Conservation (phyloP, 53 echinoderm and acorn worm genomes). For the Actinopyga echinites region DNA sequence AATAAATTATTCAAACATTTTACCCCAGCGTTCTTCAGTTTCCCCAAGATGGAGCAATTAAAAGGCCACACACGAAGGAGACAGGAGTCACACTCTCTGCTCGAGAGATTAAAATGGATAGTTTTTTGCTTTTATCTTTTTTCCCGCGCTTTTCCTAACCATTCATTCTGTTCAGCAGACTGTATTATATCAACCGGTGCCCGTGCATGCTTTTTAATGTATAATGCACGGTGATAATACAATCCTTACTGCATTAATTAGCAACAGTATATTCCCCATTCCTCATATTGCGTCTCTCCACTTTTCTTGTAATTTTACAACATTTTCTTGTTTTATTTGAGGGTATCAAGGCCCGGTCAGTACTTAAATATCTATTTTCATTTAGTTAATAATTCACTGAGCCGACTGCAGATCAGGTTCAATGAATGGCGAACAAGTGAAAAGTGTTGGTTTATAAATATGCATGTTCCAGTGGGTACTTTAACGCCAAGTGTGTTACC, state of each 20-base stretch:
- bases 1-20: slow-evolving; percentile 11
- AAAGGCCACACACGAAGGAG: neutral
- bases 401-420: no score
- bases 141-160: no score
- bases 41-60: neutral
- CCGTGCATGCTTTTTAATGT: no score
- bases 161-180: no score
- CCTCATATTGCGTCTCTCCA: neutral
- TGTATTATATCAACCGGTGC: no score
- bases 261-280: slow-evolving; percentile 1
- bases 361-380: slow-evolving; percentile 19
- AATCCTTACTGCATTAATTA: slow-evolving; percentile 15
- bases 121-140: no score
- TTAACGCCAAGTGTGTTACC: no score
- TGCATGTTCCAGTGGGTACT: neutral
- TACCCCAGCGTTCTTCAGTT: neutral
- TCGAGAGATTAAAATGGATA: no score
- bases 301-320: neutral
- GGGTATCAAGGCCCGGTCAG: slow-evolving; percentile 2
- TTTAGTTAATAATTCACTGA: neutral
- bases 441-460: slow-evolving; percentile 17
- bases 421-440: neutral
- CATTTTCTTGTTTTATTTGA: neutral
- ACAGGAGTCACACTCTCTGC: no score
- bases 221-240: no score